Base-by-base conservation (phyloP, 1,140 invertebrate genomes). In the Diachasma alloeum region DNA sequence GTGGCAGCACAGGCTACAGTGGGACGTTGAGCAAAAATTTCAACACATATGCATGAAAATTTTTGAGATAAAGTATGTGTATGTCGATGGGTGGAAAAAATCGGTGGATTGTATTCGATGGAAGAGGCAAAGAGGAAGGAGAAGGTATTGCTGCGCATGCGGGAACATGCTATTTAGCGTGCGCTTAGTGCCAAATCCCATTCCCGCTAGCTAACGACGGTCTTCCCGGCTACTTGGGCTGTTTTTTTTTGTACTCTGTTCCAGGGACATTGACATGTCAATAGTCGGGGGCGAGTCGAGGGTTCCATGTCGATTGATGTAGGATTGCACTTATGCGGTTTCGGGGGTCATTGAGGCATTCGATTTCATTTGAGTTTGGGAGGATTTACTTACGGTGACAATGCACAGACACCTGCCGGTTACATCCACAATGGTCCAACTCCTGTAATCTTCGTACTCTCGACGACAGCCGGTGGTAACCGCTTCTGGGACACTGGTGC, bases 1-100 rank as follows among this genome's bases (percentile, higher is more conserved):
- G 59, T 63, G 24, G 59, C 59, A 63, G 59, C 59, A 75, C 72
- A 72, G 71, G 73, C 69, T 39, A 42, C 10, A 13, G 78, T 71
- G 72, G 71, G 72, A 37, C 44, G 69, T 11, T 24, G n/a, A 44
- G 67, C 67, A 37, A 69, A 67, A 15, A 10, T 4, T 10, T 13
- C 22, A 26, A 26, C 59, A 63, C 59, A 63, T 19, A 63, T 63
- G 24, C 59, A 63, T 24, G 59, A 63, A 63, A 26, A 26, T 63
- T 63, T 63, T 26, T 31, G 22, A 26, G 59, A 63, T 63, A 26
- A 63, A 63, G 59, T 63, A 24, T 37, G 67, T 44, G 67, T 63
- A 31, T 26, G 13, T 63, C 24, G 59, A 19, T 63, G 59, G 59
- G 59, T 63, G 19, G 13, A 63, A 63, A 63, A 63, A 63, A 24